A percentile compares a stretch with the other conserved stretches of the same genome.
Conservation (phyloP, 2,888 invertebrate species). For the Caenorhabditis virilis region DNA sequence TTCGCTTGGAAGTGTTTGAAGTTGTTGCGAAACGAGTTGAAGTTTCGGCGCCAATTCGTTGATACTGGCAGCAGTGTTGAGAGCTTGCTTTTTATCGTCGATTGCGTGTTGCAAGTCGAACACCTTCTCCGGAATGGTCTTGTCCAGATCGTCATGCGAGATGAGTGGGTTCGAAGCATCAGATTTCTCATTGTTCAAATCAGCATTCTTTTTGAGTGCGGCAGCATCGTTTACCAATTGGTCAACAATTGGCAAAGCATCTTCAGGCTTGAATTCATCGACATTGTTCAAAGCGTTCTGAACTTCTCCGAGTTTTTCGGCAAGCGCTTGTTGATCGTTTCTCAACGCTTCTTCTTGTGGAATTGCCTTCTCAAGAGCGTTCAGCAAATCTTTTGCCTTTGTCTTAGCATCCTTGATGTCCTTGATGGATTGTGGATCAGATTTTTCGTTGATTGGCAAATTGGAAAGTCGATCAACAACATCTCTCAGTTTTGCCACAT, state of each 20-base stretch:
- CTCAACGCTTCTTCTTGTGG: slow-evolving; percentile 17
- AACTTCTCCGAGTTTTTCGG: slow-evolving; percentile 10
- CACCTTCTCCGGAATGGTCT: slow-evolving; percentile 15
- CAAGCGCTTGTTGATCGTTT: slow-evolving; percentile 21
- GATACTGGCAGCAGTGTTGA: slow-evolving; percentile 21
- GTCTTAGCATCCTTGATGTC: slow-evolving; percentile 37
- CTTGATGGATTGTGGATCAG: slow-evolving; percentile 31
- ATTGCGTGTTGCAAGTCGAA: slow-evolving; percentile 7
- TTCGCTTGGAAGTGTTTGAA: slow-evolving; percentile 24
- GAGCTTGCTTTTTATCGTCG: slow-evolving; percentile 24
- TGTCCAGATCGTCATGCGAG: slow-evolving; percentile 18
- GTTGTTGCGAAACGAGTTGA: slow-evolving; percentile 20
- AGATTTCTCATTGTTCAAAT: slow-evolving; percentile 16
- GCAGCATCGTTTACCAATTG: slow-evolving; percentile 27
- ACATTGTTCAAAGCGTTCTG: slow-evolving; percentile 14
- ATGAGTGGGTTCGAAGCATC: slow-evolving; percentile 14
- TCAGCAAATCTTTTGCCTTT: slow-evolving; percentile 33
- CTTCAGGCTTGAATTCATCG: slow-evolving; percentile 19
- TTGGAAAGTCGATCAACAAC: slow-evolving; percentile 15
- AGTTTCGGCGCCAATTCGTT: slow-evolving; percentile 30
- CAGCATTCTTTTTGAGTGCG: slow-evolving; percentile 16
- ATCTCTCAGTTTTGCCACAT: slow-evolving; percentile 11
- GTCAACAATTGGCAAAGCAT: slow-evolving; percentile 28
- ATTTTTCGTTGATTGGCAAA: slow-evolving; percentile 16
- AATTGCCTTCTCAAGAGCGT: slow-evolving; percentile 32